Percentiles rank a stretch among this genome's conserved stretches.
phyloP scores from a whole-genome alignment of 2,888 invertebrate genomes.

The Prosopocoilus inquinatus region DNA sequence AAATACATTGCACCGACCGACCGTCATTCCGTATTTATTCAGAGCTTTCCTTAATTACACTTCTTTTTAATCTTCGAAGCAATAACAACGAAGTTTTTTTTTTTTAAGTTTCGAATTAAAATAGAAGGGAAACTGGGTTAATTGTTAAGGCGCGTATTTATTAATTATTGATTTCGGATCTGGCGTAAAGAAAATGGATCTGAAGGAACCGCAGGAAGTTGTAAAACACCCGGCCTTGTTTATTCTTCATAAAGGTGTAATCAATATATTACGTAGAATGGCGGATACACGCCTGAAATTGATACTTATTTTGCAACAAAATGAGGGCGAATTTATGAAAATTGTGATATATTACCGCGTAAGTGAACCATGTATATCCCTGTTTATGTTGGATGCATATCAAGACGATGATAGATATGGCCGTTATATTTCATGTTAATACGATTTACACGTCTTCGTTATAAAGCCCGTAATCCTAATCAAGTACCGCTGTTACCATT shows the following conservation, averaged over 20 bases:
- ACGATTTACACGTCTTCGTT: slow-evolving; percentile 5
- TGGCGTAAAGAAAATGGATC: too few species aligned
- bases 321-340: not conserved
- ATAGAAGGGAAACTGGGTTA: too few species aligned
- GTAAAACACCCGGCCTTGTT: too few species aligned
- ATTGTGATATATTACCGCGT: slow-evolving; percentile 8
- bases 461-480: not conserved
- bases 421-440: slow-evolving; percentile 10
- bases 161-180: too few species aligned
- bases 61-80: too few species aligned
- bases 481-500: not conserved
- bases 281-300: not conserved
- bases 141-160: too few species aligned
- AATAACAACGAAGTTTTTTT: too few species aligned
- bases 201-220: too few species aligned
- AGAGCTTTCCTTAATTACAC: too few species aligned
- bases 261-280: too few species aligned
- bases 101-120: too few species aligned
- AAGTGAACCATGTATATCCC: slow-evolving; percentile 4
- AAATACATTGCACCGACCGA: slow-evolving; percentile 10
- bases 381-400: not conserved
- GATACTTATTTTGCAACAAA: not conserved
- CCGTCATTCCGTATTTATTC: not conserved
- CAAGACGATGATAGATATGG: not conserved
- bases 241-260: too few species aligned